Evolutionary conservation across 2,113 vertebrate species (phyloP).

Genomic region (Toxostoma redivivum): DNA sequence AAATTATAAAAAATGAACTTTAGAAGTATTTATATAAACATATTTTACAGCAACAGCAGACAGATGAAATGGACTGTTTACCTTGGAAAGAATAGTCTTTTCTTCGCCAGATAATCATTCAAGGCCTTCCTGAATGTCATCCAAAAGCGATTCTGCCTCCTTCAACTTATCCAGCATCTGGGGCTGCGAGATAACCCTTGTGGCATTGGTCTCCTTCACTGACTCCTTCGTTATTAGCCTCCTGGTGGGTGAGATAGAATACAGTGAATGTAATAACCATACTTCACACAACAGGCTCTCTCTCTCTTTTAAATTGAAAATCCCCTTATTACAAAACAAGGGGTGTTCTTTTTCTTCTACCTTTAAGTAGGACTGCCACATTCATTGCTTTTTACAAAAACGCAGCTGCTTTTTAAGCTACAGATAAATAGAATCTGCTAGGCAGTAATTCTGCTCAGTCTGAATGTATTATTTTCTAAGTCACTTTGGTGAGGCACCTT

Average conservation of each 20-base stretch:
- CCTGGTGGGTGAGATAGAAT: conserved; percentile 84
- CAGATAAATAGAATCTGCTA: conserved; percentile 82
- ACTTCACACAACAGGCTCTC: conserved; percentile 80
- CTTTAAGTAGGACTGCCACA: conserved; percentile 81
- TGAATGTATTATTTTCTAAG: conserved; percentile 80
- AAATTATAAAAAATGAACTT: conserved; percentile 56
- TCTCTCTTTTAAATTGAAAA: conserved; percentile 84
- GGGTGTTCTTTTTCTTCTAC: conserved; percentile 79
- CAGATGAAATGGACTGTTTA: conserved; percentile 75
- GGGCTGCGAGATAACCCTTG: conserved; percentile 77
- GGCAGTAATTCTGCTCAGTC: conserved; percentile 73
- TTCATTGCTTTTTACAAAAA: conserved; percentile 83
- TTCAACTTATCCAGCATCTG: conserved; percentile 81
- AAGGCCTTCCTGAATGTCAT: conserved; percentile 79
- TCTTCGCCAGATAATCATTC: conserved; percentile 73
- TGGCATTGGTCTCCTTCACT: conserved; percentile 74
- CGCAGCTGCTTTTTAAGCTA: conserved; percentile 84
- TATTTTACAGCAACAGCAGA: conserved; percentile 56
- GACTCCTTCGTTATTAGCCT: conserved; percentile 82
- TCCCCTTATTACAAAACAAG: conserved; percentile 85
- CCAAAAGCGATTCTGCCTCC: conserved; percentile 74
- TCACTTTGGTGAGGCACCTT: conserved; percentile 69
- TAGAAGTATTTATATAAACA: conserved; percentile 52
- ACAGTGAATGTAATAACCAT: conserved; percentile 82
- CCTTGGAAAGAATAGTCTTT: conserved; percentile 78